Base-by-base conservation (phyloP, 2,888 invertebrate species). In the Disparrhopalites patrizii region DNA sequence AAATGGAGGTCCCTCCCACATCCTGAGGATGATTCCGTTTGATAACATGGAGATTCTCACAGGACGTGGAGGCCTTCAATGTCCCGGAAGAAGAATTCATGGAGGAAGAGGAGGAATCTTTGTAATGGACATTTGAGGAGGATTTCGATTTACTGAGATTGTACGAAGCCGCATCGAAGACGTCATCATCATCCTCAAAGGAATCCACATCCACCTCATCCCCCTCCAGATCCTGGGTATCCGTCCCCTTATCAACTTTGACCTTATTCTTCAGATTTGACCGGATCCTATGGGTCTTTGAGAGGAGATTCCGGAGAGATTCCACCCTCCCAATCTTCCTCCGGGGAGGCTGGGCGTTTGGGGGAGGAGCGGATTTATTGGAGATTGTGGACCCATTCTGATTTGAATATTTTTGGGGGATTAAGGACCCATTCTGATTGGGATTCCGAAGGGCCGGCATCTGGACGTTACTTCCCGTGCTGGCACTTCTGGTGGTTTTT, bases 261-360 rank as follows among this genome's bases (percentile, higher is more conserved):
- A 43, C 57, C 7, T 27, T 54, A 18, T n/a, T 54, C 20, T 4
- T 31, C 31, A 28, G 65, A 15, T 73, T 76, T 47, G 73, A 74
- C 56, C 68, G 75, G 36, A 69, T 76, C 7, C 76, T 74, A 47
- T 78, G 78, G 36, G 77, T 75, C 54, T 80, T 77, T 7, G 79
- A 78, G 73, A 84, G 82, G 47, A 84, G 76, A 76, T 82, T 82
- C 68, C 83, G 77, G 52, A 84, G 75, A 1, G 83, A 83, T 75
- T 84, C 83, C 18, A 84, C 83, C 38, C 84, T 78, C 8, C 82
- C 82, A 36, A 83, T 79, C 43, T 74, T 74, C 50, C 71, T 20
- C 30, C 67, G 38, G 28, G 60, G 50, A 10, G 18, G 10, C 8
- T 33, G 33, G n/a, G 20, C 27, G 23, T 3, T 18, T 4, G 25